Base-by-base conservation (phyloP, 2,797 vertebrate genomes). In the Micrastur ruficollis region DNA sequence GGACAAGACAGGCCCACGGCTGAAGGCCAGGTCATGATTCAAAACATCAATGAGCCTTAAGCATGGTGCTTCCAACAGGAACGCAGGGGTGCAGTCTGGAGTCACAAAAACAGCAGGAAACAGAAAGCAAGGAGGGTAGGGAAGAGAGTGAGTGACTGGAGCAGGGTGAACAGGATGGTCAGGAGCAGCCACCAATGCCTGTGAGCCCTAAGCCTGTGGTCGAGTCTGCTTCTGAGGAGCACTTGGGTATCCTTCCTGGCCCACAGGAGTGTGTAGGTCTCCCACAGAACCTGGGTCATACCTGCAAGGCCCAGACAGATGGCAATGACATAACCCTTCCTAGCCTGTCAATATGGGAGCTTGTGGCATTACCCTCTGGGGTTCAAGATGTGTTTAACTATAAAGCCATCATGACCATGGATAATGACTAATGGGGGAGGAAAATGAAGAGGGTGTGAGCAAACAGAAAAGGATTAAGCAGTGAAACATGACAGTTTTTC, bases 201-300 rank as follows among this genome's bases (percentile, higher is more conserved):
- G 2, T 0, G 1, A 63, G 38, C 18, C 26, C 34, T 47, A 36
- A 59, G 19, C 9, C 38, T 49, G 2, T 9, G 20, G 18, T 42
- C 5, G 5, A 38, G 20, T 34, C 21, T 79, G 12, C 29, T 47
- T 63, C 49, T 81, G 66, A 72, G 63, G 20, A 62, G 12, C 19
- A 19, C 14, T 52, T 6, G 6, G 19, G 10, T 44, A 47, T 25
- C 34, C 62, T 63, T 25, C 13, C 23, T 68, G 72, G 46, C n/a
- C 44, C 56, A 4, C 18, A 53, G 3, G 6, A 42, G 18, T 34
- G 31, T 3, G 4, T n/a, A 81, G 26, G 9, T 63, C 11, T 84
- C 32, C 26, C 20, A 6, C 8, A 76, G n/a, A 53, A 20, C 38
- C 32, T 71, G 44, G 21, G 40, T 29, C 40, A 15, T 4, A 34